phyloP scores from a whole-genome alignment of 2,113 vertebrate genomes.

The Abramis brama region DNA sequence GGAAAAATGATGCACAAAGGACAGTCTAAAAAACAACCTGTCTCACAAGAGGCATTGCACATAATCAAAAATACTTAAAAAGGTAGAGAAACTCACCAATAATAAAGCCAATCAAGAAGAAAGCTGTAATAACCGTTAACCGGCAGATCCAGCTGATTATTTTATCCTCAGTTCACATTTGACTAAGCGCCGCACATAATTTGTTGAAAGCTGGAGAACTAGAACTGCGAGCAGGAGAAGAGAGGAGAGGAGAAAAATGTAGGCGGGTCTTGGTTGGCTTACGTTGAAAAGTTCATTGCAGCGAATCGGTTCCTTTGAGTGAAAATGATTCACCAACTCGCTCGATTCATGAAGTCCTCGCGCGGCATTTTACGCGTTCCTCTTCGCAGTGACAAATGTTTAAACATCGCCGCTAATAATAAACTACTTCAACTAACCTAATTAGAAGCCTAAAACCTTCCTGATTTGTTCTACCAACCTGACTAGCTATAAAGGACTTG shows the following conservation, averaged over 20 bases:
- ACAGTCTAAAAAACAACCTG: not conserved
- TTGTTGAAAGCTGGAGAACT: not conserved
- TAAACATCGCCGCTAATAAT: too few species aligned
- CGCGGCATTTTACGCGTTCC: not conserved
- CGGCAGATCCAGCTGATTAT: slow-evolving; percentile 61
- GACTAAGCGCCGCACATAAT: not conserved
- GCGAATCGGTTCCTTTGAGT: slow-evolving; percentile 1
- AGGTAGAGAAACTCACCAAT: slow-evolving; percentile 75
- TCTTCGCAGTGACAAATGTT: too few species aligned
- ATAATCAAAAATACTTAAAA: not conserved
- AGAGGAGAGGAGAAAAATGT: not conserved
- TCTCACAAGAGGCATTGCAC: not conserved
- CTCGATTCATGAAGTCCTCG: not conserved
- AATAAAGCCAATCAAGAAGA: slow-evolving; percentile 83
- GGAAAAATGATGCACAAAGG: not conserved
- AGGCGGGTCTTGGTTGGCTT: not conserved
- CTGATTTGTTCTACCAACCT: too few species aligned
- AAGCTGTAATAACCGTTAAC: slow-evolving; percentile 53
- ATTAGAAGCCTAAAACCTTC: too few species aligned
- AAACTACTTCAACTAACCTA: too few species aligned
- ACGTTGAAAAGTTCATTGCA: not conserved
- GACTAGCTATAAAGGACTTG: too few species aligned
- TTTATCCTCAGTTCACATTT: slow-evolving; percentile 63
- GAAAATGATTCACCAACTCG: not conserved
- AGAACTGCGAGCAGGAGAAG: too few species aligned